These are phyloP conservation scores for Agrilus mali DNA, from an alignment of 2,888 invertebrate genomes.

Conservation along the genomic window DNA sequence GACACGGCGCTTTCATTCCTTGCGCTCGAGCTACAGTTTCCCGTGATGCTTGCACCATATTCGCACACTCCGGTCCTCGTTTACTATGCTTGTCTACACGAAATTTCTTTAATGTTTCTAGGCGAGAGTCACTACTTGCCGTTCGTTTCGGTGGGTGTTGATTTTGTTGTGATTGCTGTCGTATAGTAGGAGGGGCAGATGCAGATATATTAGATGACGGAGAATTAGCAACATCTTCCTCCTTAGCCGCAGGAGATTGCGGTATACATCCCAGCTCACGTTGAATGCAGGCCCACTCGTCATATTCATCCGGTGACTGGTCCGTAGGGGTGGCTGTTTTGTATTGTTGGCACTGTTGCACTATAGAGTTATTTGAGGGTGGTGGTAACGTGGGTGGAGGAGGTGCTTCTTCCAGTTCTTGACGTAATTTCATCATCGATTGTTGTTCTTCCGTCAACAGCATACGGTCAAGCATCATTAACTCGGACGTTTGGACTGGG, in stretches of 20 bases:
- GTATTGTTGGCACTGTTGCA: neutral
- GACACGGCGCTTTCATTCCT: neutral
- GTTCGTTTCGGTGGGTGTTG: conserved; percentile 22
- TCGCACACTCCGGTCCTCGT: conserved; percentile 11
- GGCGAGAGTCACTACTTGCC: conserved; percentile 27
- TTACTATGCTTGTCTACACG: conserved; percentile 32
- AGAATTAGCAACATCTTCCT: conserved; percentile 1
- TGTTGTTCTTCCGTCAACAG: conserved; percentile 60
- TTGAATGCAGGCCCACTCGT: conserved; percentile 57
- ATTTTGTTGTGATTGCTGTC: neutral
- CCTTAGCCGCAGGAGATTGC: conserved; percentile 7
- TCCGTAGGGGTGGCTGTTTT: neutral
- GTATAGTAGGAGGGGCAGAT: neutral
- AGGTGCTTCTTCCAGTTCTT: conserved; percentile 31
- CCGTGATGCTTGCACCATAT: neutral
- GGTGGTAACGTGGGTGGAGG: conserved; percentile 8
- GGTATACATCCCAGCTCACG: conserved; percentile 46
- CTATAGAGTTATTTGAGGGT: conserved; percentile 1
- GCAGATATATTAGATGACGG: neutral
- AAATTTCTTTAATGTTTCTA: conserved; percentile 32
- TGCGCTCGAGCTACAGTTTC: too few relatives aligned
- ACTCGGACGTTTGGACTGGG: conserved; percentile 59
- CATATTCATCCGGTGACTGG: conserved; percentile 35
- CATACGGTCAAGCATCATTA: conserved; percentile 63
- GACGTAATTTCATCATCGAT: conserved; percentile 46